Evolutionary conservation across 2,113 vertebrate species (phyloP).

Genomic region (Acrocephalus arundinaceus): DNA sequence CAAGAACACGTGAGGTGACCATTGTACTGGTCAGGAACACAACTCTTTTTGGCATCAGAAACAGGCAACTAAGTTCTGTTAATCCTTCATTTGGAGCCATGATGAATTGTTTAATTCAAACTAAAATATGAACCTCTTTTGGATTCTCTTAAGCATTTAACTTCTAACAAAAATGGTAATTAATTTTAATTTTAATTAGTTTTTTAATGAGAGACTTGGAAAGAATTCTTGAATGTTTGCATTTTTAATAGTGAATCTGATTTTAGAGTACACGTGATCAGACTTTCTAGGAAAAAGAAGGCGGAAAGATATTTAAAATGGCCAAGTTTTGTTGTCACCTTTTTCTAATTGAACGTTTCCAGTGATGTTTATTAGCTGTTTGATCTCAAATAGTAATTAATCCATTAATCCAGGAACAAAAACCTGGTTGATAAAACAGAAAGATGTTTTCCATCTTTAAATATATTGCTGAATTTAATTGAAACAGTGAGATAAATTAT

Average conservation of each 20-base stretch:
- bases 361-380: not conserved
- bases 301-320: not conserved
- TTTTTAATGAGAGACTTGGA: conserved; percentile 46
- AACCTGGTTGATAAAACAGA: not conserved
- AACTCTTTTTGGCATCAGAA: not conserved
- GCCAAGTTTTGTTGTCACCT: not conserved
- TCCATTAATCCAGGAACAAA: not conserved
- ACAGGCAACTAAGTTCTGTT: not conserved
- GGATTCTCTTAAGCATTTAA: conserved; percentile 17
- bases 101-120: conserved; percentile 12
- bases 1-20: not conserved
- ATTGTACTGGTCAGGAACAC: not conserved
- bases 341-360: not conserved
- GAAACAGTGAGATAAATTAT: not conserved
- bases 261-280: not conserved
- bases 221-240: conserved; percentile 46
- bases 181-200: conserved; percentile 54
- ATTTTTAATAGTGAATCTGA: conserved; percentile 36
- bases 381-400: not conserved
- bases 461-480: not conserved
- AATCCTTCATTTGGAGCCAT: not conserved
- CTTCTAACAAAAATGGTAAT: conserved; percentile 60
- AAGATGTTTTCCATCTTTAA: not conserved
- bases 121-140: not conserved
- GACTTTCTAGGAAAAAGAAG: conserved; percentile 27